phyloP scores from a whole-genome alignment of 2,888 invertebrate genomes.

The Leucophenga montana region DNA sequence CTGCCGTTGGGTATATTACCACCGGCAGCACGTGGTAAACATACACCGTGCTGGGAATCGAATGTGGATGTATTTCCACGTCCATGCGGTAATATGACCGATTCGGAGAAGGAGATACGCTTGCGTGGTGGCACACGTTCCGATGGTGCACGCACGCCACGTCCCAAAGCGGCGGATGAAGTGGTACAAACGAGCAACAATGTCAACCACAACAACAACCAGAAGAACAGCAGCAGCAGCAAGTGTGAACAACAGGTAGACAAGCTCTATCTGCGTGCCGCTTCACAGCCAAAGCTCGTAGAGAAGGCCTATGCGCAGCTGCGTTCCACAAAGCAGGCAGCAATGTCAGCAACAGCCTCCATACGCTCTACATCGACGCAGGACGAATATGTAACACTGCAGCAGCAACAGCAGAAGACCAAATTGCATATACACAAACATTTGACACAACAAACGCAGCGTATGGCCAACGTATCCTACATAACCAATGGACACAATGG shows the following conservation, averaged over 20 bases:
- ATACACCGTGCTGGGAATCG: constrained; percentile 86
- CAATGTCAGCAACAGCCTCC: constrained; percentile 56
- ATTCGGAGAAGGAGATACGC: constrained; percentile 81
- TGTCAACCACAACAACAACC: constrained; percentile 52
- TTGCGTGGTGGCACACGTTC: constrained; percentile 79
- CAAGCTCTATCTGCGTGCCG: constrained; percentile 79
- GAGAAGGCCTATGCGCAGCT: constrained; percentile 72
- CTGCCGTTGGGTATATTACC: constrained; percentile 83
- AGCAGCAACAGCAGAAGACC: constrained; percentile 51
- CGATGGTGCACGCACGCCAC: constrained; percentile 78
- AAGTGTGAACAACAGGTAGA: constrained; percentile 82
- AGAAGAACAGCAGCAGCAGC: constrained; percentile 41
- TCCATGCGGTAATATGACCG: constrained; percentile 87
- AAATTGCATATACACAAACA: constrained; percentile 52
- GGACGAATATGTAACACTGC: constrained; percentile 69
- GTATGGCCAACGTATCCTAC: constrained; percentile 56
- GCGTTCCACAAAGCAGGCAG: constrained; percentile 65
- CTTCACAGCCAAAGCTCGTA: constrained; percentile 75
- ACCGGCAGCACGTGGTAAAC: constrained; percentile 70
- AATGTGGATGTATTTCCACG: constrained; percentile 86
- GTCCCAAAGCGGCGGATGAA: constrained; percentile 60
- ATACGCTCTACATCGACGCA: constrained; percentile 53
- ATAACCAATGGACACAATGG: constrained; percentile 69
- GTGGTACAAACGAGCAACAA: constrained; percentile 32
- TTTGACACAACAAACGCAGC: constrained; percentile 51